A percentile compares a stretch with the other conserved stretches of the same genome.
These are phyloP conservation scores for Clepsis dumicolana DNA, from an alignment of 2,888 invertebrate species.

Conservation along the genomic window DNA sequence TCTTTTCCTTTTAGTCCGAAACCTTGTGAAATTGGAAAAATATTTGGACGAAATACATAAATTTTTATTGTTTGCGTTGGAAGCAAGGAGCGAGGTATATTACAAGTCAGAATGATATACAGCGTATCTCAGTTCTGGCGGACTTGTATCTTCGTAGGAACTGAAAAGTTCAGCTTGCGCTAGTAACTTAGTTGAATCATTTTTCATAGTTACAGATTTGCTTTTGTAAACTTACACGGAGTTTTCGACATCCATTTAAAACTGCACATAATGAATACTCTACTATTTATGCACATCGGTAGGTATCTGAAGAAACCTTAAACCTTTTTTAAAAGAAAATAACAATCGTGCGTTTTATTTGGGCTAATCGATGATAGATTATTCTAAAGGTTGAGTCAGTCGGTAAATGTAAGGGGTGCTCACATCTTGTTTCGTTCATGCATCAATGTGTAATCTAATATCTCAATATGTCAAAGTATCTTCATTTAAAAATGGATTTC, in stretches of 20 bases:
- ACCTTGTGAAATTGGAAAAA: conserved; percentile 27
- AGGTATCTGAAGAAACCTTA: background rate
- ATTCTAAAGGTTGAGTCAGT: too few relatives aligned
- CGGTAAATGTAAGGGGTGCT: too few relatives aligned
- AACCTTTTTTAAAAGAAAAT: too few relatives aligned
- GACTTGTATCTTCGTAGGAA: conserved; percentile 46
- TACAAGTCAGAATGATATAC: conserved; percentile 70
- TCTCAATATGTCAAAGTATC: background rate
- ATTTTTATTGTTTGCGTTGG: conserved; percentile 46
- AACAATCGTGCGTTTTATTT: too few relatives aligned
- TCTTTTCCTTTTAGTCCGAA: conserved; percentile 27
- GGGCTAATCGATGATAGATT: too few relatives aligned
- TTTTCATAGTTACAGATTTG: conserved; percentile 31
- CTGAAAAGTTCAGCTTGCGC: conserved; percentile 21
- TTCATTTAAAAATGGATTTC: too few relatives aligned
- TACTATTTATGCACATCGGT: too few relatives aligned
- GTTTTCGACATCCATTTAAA: conserved; percentile 4
- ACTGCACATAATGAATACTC: background rate
- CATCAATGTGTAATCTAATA: too few relatives aligned
- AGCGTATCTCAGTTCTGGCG: conserved; percentile 59
- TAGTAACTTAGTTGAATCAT: conserved; percentile 11
- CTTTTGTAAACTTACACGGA: conserved; percentile 14
- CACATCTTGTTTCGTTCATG: too few relatives aligned
- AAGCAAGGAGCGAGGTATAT: conserved; percentile 53
- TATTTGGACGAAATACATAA: conserved; percentile 27